Evolutionary conservation across 2,797 vertebrate genomes (phyloP).

Genomic region (Choloepus didactylus): DNA sequence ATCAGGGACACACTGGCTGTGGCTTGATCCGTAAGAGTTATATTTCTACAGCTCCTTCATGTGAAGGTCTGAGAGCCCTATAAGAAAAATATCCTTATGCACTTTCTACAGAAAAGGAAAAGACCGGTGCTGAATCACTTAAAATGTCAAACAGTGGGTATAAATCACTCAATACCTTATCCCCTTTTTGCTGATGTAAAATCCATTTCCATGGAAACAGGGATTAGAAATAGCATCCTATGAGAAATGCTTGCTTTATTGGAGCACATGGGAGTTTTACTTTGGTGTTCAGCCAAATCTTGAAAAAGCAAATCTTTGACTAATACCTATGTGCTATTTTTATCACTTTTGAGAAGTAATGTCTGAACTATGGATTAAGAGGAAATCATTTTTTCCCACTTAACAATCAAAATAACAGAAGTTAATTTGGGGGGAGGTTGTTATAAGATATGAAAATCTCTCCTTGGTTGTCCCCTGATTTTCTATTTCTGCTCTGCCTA

Average conservation of each 20-base stretch:
- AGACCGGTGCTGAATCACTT: slow-evolving; percentile 74
- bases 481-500: slow-evolving; percentile 7
- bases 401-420: slow-evolving; percentile 62
- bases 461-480: neutral
- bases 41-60: slow-evolving; percentile 53
- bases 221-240: slow-evolving; percentile 82
- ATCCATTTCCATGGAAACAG: slow-evolving; percentile 81
- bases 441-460: slow-evolving; percentile 46
- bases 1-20: neutral
- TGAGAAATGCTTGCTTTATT: slow-evolving; percentile 81
- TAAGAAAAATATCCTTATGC: slow-evolving; percentile 66
- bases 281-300: slow-evolving; percentile 81
- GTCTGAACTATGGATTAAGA: slow-evolving; percentile 74
- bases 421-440: neutral
- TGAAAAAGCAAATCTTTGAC: slow-evolving; percentile 81
- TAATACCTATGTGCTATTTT: slow-evolving; percentile 83
- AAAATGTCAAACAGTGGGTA: slow-evolving; percentile 81
- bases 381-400: slow-evolving; percentile 70
- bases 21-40: neutral
- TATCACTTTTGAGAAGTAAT: slow-evolving; percentile 73
- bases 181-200: slow-evolving; percentile 83
- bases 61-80: slow-evolving; percentile 54
- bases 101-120: slow-evolving; percentile 79
- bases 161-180: slow-evolving; percentile 83
- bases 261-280: slow-evolving; percentile 77